Conservation (phyloP, 2,888 invertebrate genomes). For the Ypsolopha scabrella region DNA sequence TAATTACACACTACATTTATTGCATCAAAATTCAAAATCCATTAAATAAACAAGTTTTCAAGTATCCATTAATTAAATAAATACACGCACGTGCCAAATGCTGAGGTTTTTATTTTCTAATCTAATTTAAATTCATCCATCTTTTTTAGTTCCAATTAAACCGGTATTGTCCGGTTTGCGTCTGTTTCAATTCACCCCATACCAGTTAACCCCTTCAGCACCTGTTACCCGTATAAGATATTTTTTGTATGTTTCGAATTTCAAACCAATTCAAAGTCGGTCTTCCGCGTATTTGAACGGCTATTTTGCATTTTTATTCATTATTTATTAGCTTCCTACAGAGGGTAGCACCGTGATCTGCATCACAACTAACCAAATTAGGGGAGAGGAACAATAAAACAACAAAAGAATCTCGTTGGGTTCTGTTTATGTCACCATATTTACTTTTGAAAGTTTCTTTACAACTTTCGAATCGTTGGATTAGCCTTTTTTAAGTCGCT, state of each 20-base stretch:
- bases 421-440: no score
- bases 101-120: not conserved
- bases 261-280: slow-evolving; percentile 43
- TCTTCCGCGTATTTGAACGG: slow-evolving; percentile 40
- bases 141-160: not conserved
- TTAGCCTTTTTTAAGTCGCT: no score
- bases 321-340: slow-evolving; percentile 31
- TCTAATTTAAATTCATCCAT: not conserved
- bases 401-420: no score
- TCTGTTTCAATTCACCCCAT: slow-evolving; percentile 8
- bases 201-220: slow-evolving; percentile 37
- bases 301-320: slow-evolving; percentile 51
- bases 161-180: not conserved
- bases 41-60: no score
- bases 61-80: no score
- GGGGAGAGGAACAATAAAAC: slow-evolving; percentile 11
- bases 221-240: slow-evolving; percentile 33
- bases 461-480: no score
- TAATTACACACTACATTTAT: no score
- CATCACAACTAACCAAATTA: slow-evolving; percentile 15
- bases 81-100: not conserved
- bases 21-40: no score
- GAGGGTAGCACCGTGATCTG: slow-evolving; percentile 15
- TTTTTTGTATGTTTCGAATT: slow-evolving; percentile 19
- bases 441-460: no score